These are phyloP conservation scores for Ornithoptera alexandrae DNA, from an alignment of 2,888 invertebrate species.

Conservation along the genomic window DNA sequence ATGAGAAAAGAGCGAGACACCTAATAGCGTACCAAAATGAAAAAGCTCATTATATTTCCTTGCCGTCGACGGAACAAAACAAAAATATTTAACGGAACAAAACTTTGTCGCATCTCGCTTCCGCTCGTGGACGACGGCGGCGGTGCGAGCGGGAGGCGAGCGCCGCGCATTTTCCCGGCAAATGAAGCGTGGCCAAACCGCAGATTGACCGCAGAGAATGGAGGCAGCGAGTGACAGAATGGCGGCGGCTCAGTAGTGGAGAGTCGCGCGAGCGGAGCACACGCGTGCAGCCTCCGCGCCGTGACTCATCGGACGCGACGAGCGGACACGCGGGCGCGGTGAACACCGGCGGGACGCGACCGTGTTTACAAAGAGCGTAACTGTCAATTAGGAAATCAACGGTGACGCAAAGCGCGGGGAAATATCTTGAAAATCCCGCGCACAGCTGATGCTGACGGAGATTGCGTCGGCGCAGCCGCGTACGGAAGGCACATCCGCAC, in stretches of 20 bases:
- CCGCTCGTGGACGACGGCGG: slow-evolving; percentile 34
- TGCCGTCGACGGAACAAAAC: slow-evolving; percentile 73
- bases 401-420: slow-evolving; percentile 54
- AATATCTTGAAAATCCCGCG: slow-evolving; percentile 46
- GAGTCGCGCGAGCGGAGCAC: slow-evolving; percentile 65
- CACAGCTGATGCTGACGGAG: slow-evolving; percentile 70
- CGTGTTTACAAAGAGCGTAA: slow-evolving; percentile 39
- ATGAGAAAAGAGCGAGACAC: slow-evolving; percentile 49
- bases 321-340: slow-evolving; percentile 37
- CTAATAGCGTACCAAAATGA: slow-evolving; percentile 57
- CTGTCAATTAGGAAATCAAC: slow-evolving; percentile 39
- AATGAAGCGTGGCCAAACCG: slow-evolving; percentile 80
- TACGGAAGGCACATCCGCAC: slow-evolving; percentile 27
- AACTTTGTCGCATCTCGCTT: slow-evolving; percentile 68
- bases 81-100: slow-evolving; percentile 73
- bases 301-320: slow-evolving; percentile 37
- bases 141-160: slow-evolving; percentile 57
- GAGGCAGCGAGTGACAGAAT: slow-evolving; percentile 79
- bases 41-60: slow-evolving; percentile 76
- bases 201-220: slow-evolving; percentile 81
- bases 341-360: slow-evolving; percentile 51
- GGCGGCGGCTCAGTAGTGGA: slow-evolving; percentile 76
- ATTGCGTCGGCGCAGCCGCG: slow-evolving; percentile 42
- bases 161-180: slow-evolving; percentile 76
- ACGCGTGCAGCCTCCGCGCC: slow-evolving; percentile 56